Base-by-base conservation (phyloP, 2,888 invertebrate genomes). In the Scaptomyza parva region DNA sequence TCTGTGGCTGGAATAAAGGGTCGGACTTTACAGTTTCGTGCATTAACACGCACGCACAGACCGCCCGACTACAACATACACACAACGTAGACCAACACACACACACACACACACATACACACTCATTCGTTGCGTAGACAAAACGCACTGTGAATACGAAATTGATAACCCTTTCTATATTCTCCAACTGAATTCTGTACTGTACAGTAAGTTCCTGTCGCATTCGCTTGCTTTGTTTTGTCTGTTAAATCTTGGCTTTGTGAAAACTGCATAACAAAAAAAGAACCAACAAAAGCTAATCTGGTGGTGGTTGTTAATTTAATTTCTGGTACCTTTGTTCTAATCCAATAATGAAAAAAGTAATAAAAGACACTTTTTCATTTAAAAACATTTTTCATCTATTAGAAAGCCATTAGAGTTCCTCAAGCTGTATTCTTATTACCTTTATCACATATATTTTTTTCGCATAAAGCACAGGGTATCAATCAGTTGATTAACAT, bases 1-100 rank as follows among this genome's bases (percentile, higher is more conserved):
- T 44, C 35, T 65, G 47, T 48, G 57, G 76, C 51, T 65, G 30
- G 59, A 70, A 72, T 62, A 64, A 75, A 65, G 76, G 69, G 54
- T 63, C 61, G 60, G 82, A 59, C 82, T 72, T 75, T 77, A 70
- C 86, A 78, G 82, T 81, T 85, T 82, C 72, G 82, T 84, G 87
- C 82, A 82, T 82, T 82, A 82, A 81, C 82, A 82, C 82, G 82
- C 82, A 82, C 87, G 82, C 82, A 86, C 35, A 62, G 70, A 64
- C 51, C 39, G n/a, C 22, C 33, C 30, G 11, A 9, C 22, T 22
- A 35, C 20, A 14, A 39, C 22, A 1, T 48, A n/a, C 41, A 26
- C 14, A 24, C 44, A 43, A 51, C 51, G 14, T 22, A 37, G 20
- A 9, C 33, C 39, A 30, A 30, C 33, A 35, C 37, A 14, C 52